Evolutionary conservation across 2,797 vertebrate genomes (phyloP).

Genomic region (Centropyge bicolor): DNA sequence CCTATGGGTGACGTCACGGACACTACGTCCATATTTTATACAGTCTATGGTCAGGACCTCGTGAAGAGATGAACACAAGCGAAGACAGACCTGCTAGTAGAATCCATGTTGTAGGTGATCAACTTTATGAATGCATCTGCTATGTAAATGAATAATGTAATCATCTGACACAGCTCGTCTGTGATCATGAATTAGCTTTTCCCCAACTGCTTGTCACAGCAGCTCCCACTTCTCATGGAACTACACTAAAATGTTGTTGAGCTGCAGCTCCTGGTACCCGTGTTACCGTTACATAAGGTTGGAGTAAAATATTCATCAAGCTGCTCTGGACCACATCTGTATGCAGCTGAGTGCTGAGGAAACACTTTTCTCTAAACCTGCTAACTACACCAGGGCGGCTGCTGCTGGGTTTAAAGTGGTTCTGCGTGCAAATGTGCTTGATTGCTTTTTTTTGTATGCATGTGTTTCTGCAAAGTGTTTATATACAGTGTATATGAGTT

Average conservation of each 20-base stretch:
- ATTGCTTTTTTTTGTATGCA: slow-evolving; percentile 56
- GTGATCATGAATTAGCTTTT: slow-evolving; percentile 71
- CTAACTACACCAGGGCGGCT: slow-evolving; percentile 66
- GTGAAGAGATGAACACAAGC: slow-evolving; percentile 30
- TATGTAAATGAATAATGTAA: slow-evolving; percentile 74
- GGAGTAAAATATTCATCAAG: slow-evolving; percentile 85
- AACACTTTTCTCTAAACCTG: slow-evolving; percentile 77
- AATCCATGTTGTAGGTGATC: slow-evolving; percentile 44
- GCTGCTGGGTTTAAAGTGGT: slow-evolving; percentile 44
- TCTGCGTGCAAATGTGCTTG: slow-evolving; percentile 60
- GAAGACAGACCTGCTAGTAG: slow-evolving; percentile 3
- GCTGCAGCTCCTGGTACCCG: slow-evolving; percentile 65
- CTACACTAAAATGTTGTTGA: slow-evolving; percentile 60
- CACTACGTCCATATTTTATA: too few relatives aligned
- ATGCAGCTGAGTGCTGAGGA: slow-evolving; percentile 79
- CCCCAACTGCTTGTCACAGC: slow-evolving; percentile 62
- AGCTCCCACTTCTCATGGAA: slow-evolving; percentile 62
- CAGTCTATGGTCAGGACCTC: slow-evolving; percentile 38
- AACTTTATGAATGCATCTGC: slow-evolving; percentile 53
- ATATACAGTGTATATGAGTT: slow-evolving; percentile 4
- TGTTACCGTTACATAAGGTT: slow-evolving; percentile 78
- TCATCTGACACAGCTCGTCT: slow-evolving; percentile 61
- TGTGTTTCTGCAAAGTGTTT: slow-evolving; percentile 29
- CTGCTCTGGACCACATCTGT: slow-evolving; percentile 77
- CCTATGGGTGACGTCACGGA: too few relatives aligned